Evolutionary conservation across 2,113 vertebrate genomes (phyloP).

Genomic region (Typhlomys cinereus): DNA sequence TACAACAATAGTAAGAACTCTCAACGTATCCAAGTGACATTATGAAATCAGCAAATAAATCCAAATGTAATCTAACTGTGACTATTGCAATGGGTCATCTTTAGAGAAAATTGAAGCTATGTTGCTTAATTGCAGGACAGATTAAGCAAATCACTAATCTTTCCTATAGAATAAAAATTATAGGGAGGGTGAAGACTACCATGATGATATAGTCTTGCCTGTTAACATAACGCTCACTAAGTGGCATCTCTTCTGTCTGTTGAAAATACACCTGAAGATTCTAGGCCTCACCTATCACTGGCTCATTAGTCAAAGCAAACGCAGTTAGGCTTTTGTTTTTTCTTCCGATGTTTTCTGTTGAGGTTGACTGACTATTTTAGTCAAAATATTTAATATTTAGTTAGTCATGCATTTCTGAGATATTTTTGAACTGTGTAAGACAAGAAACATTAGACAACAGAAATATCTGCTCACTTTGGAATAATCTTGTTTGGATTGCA

Average conservation of each 20-base stretch:
- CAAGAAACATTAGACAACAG: neutral
- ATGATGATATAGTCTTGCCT: neutral
- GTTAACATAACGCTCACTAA: neutral
- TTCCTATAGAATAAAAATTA: neutral
- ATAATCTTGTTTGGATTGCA: neutral
- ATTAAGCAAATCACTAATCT: neutral
- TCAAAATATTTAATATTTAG: neutral
- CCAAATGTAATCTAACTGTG: neutral
- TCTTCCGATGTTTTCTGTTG: neutral
- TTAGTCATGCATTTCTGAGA: neutral
- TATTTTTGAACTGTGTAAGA: neutral
- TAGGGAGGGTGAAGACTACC: neutral
- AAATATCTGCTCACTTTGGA: neutral
- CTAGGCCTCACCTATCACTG: neutral
- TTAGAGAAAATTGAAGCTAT: neutral
- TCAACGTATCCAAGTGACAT: neutral
- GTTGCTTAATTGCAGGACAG: neutral
- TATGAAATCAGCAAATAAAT: neutral
- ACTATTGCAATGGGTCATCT: neutral
- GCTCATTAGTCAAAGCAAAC: neutral
- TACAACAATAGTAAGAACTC: neutral
- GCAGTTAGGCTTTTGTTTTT: neutral
- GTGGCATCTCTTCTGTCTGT: too few species aligned
- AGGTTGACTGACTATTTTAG: too few species aligned
- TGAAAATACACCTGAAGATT: neutral